Evolutionary conservation across 2,888 invertebrate genomes (phyloP), one percentile per base, ranked within the genome.

Genomic region (Athalia circularis): DNA sequence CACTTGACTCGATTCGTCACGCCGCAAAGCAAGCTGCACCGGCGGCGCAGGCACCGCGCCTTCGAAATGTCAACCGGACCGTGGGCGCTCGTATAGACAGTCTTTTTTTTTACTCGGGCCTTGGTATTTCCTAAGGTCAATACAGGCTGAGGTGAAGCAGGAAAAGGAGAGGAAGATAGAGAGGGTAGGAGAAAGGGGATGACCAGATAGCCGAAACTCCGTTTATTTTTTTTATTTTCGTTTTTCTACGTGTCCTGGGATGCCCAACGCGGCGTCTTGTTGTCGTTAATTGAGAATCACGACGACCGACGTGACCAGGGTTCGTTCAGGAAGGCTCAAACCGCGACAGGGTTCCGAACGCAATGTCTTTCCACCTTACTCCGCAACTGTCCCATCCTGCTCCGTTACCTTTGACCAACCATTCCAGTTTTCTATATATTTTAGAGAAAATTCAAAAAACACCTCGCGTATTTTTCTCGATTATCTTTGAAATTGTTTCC

Each of bases 211-310:
- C 79, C 78, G 79, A 74, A 78, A 80, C 80, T 72, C 81, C 81
- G 82, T 84, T 83, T 83, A 85, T 83, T 83, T 83, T n/a, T 29
- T 84, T 84, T 84, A 82, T 83, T 83, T 81, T 77, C 75, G 79
- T 80, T 79, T 79, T 67, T 45, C 79, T 78, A 80, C 80, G 82
- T 82, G 80, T 81, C 79, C 50, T 77, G 15, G 57, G 79, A 78
- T 81, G 82, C 50, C 75, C 78, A 59, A 74, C 77, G 80, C 76
- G 62, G 75, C 62, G 75, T 75, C 68, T 79, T 80, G 78, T 79
- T 79, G 80, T 82, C 81, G 84, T 85, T 86, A 86, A 86, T 86
- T 86, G 85, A 84, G 85, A 86, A 86, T 86, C 86, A 86, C 86
- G 84, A 84, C 85, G 82, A 84, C 80, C 82, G 84, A 86, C 86